Conservation (phyloP, 2,113 vertebrate genomes). For the Euleptes europaea region DNA sequence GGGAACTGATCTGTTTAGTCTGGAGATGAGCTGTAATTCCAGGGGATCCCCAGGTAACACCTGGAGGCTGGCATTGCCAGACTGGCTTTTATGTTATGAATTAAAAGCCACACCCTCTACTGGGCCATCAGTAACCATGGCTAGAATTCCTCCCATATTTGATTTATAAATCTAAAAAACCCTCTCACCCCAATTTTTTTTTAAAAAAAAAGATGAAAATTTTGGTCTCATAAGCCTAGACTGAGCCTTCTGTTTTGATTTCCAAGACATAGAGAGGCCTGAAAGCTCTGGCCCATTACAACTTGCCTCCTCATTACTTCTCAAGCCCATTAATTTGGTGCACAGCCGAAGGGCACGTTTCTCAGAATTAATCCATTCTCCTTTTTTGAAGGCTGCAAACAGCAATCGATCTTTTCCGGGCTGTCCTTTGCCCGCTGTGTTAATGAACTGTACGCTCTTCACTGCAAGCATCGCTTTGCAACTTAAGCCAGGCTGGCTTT, state of each 20-base stretch:
- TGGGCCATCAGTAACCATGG: constrained; percentile 26
- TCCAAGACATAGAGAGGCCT: neutral
- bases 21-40: no score
- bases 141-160: constrained; percentile 56
- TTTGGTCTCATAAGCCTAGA: constrained; percentile 6
- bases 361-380: neutral
- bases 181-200: constrained; percentile 44
- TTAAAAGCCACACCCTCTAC: neutral
- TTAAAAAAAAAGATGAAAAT: no score
- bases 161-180: constrained; percentile 57
- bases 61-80: neutral
- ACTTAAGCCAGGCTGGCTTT: neutral
- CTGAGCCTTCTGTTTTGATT: neutral
- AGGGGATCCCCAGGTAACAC: no score
- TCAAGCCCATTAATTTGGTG: neutral
- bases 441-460: neutral
- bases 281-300: neutral
- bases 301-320: neutral
- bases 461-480: neutral
- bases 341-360: neutral
- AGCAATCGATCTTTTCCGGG: neutral
- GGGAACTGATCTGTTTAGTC: no score
- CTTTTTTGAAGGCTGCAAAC: neutral
- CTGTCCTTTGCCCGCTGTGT: neutral
- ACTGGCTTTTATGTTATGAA: constrained; percentile 44